These are phyloP conservation scores for Agrenia bidenticulata DNA, from an alignment of 2,888 invertebrate species.

Conservation along the genomic window DNA sequence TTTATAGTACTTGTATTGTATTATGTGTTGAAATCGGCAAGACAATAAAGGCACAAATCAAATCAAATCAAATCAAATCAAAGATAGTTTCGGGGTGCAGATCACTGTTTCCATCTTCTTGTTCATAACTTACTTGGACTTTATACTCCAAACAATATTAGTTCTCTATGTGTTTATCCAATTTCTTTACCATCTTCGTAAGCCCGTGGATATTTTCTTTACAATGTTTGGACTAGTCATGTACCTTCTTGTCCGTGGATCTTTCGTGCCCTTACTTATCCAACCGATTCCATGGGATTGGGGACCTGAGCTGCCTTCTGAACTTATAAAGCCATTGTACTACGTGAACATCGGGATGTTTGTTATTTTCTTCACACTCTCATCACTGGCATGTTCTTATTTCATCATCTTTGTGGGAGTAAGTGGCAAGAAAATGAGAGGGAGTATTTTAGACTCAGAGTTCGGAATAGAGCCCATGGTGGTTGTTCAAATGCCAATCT, in stretches of 20 bases:
- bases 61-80: no score
- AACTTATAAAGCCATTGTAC: neutral
- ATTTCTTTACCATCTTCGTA: neutral
- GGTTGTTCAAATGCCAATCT: slow-evolving; percentile 37
- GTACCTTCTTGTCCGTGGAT: neutral
- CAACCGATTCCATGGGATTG: slow-evolving; percentile 17
- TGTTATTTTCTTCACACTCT: slow-evolving; percentile 11
- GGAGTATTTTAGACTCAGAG: slow-evolving; percentile 4
- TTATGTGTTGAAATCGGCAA: no score
- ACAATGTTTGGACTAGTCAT: slow-evolving; percentile 13
- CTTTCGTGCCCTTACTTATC: slow-evolving; percentile 16
- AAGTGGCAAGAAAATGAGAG: slow-evolving; percentile 22
- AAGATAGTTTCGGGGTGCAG: neutral
- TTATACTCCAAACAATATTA: slow-evolving; percentile 19
- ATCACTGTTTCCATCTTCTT: slow-evolving; percentile 19
- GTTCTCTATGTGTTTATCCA: slow-evolving; percentile 21
- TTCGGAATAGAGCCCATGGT: slow-evolving; percentile 30
- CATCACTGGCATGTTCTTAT: slow-evolving; percentile 18
- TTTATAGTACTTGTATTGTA: no score
- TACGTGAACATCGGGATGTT: slow-evolving; percentile 23
- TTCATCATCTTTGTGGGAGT: slow-evolving; percentile 28
- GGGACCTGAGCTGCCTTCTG: slow-evolving; percentile 7
- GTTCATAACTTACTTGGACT: slow-evolving; percentile 12
- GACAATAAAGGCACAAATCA: no score
- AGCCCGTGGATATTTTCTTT: slow-evolving; percentile 1